A percentile compares a stretch with the other conserved stretches of the same genome.
Evolutionary conservation across 2,888 invertebrate species (phyloP).

Genomic region (Aporophyla nigra): DNA sequence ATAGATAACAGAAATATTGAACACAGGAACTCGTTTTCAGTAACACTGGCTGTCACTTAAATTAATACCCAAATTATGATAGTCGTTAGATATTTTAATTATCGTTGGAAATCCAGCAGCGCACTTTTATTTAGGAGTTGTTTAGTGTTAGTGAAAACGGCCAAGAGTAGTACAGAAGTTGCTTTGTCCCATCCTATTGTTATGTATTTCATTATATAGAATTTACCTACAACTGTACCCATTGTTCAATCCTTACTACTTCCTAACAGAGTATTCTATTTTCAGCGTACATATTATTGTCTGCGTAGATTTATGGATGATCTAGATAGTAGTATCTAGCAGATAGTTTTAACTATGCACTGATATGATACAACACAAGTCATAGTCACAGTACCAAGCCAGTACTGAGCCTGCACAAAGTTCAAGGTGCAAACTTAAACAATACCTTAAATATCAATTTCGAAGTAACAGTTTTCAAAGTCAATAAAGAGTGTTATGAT

Average conservation of each 20-base stretch:
- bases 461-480: slow-evolving; percentile 25
- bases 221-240: background rate
- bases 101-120: background rate
- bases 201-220: background rate
- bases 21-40: background rate
- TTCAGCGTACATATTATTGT: background rate
- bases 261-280: background rate
- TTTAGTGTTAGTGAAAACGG: background rate
- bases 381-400: too few species aligned
- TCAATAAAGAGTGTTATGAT: slow-evolving; percentile 49
- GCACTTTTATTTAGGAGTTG: background rate
- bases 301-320: background rate
- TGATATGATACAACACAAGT: background rate
- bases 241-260: background rate
- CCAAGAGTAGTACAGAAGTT: background rate
- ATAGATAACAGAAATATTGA: background rate
- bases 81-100: background rate
- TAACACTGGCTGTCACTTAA: background rate
- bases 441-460: slow-evolving; percentile 14
- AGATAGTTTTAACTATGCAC: background rate
- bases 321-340: background rate
- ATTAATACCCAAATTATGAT: background rate
- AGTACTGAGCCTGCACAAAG: background rate
- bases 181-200: background rate
- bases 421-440: background rate